Conservation (phyloP, 2,888 invertebrate genomes). For the Leptinotarsa haldemani region DNA sequence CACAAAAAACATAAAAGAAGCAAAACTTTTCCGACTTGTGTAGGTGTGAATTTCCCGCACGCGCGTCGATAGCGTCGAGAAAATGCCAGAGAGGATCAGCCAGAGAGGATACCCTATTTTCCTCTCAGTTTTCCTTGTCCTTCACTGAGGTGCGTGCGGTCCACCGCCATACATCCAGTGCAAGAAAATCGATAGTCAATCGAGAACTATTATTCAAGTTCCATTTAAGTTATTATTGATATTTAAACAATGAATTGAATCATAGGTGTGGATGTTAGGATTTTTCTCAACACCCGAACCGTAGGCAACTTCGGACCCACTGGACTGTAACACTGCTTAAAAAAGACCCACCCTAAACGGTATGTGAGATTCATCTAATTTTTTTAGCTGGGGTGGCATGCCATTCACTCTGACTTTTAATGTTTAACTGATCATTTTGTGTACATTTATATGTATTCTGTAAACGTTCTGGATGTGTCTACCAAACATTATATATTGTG, state of each 20-base stretch:
- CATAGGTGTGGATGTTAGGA: neutral
- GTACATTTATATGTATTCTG: too few relatives aligned
- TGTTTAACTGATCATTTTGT: too few relatives aligned
- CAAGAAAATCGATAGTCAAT: slow-evolving; percentile 34
- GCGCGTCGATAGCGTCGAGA: slow-evolving; percentile 7
- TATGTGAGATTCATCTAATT: slow-evolving; percentile 6
- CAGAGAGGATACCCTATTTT: slow-evolving; percentile 19
- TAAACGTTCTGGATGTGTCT: too few relatives aligned
- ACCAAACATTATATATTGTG: too few relatives aligned
- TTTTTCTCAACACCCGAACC: neutral
- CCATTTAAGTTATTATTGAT: neutral
- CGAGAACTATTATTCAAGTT: slow-evolving; percentile 13
- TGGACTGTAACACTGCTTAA: neutral
- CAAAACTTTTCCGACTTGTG: slow-evolving; percentile 23
- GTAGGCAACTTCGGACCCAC: neutral
- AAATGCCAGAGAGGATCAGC: slow-evolving; percentile 11
- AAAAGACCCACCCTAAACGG: slow-evolving; percentile 24
- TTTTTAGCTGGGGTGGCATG: neutral
- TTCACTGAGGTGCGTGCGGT: slow-evolving; percentile 32
- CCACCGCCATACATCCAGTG: slow-evolving; percentile 26
- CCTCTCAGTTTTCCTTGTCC: slow-evolving; percentile 37
- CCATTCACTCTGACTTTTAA: neutral
- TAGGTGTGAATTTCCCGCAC: slow-evolving; percentile 41
- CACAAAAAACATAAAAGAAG: neutral
- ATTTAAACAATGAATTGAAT: neutral